Evolutionary conservation across 1,140 invertebrate species (phyloP).

Genomic region (Panagrolaimus sp.): DNA sequence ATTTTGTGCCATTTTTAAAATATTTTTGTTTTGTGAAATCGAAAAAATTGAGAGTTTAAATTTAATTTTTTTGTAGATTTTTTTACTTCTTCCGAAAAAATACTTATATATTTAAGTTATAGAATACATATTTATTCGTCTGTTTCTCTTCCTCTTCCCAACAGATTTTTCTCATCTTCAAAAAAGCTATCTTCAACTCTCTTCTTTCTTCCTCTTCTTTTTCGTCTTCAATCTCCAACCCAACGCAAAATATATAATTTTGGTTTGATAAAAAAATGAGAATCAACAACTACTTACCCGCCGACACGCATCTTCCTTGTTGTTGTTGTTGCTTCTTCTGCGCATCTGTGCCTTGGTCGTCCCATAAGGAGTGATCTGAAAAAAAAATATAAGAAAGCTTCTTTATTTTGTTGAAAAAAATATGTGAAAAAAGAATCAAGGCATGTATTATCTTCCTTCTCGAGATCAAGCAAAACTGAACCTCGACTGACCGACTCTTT

Average conservation of each 20-base stretch:
- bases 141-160: too few relatives aligned
- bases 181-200: too few relatives aligned
- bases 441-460: not conserved
- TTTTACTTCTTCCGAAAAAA: too few relatives aligned
- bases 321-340: not conserved
- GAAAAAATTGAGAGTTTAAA: too few relatives aligned
- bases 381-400: not conserved
- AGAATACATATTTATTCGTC: too few relatives aligned
- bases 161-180: too few relatives aligned
- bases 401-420: not conserved
- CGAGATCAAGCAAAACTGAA: too few relatives aligned
- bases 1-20: too few relatives aligned
- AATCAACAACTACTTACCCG: not conserved
- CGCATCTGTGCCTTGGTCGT: conserved; percentile 2
- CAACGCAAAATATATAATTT: not conserved
- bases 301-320: not conserved
- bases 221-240: not conserved
- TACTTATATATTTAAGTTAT: too few relatives aligned
- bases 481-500: not conserved
- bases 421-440: not conserved
- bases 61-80: too few relatives aligned
- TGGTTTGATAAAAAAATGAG: not conserved
- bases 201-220: not conserved
- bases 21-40: too few relatives aligned
- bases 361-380: conserved; percentile 7